Evolutionary conservation across 2,113 vertebrate genomes (phyloP), one percentile per base, ranked within the genome.

Genomic region (Pterocles orientalis): DNA sequence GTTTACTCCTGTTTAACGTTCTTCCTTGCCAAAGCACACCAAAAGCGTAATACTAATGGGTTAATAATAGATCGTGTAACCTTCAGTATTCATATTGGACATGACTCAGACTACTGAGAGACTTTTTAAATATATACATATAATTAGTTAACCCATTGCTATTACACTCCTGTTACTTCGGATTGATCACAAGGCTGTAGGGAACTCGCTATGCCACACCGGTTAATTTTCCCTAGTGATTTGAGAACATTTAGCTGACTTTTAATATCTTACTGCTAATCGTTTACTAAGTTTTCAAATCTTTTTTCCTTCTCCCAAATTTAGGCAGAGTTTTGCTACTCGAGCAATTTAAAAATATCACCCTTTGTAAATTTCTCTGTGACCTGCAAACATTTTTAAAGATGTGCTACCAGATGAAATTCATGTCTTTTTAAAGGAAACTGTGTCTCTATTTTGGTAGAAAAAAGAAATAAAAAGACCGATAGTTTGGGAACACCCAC

Each of bases 391-490:
- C 80, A 96, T 94, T 97, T 97, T 91, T 29, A 20, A 88, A 97
- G 41, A 95, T 93, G 86, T 91, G 91, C 90, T 96, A 97, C 91
- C 90, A 94, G 96, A 96, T 97, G 89, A 98, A 97, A 96, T 95
- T 87, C 96, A 91, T 97, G 90, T 94, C 97, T 98, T 97, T 98
- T 98, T 97, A 96, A 96, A 91, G 95, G 97, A 97, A 96, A 94
- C 83, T 39, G 24, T 79, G 20, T 54, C 92, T 85, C 97, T 97
- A 95, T 97, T 98, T 98, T 87, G 79, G 96, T 95, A 77, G 69
- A 95, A 33, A 14, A 65, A 76, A 66, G 53, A 95, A 95, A 91
- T 64, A 87, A 97, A 97, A 97, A 90, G 78, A 89, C 96, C 97
- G 92, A 96, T 96, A 92, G 85, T 97, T 97, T 97, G 95, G 97